These are phyloP conservation scores for Amphiprion percula DNA, from an alignment of 2,113 vertebrate species.

Conservation along the genomic window DNA sequence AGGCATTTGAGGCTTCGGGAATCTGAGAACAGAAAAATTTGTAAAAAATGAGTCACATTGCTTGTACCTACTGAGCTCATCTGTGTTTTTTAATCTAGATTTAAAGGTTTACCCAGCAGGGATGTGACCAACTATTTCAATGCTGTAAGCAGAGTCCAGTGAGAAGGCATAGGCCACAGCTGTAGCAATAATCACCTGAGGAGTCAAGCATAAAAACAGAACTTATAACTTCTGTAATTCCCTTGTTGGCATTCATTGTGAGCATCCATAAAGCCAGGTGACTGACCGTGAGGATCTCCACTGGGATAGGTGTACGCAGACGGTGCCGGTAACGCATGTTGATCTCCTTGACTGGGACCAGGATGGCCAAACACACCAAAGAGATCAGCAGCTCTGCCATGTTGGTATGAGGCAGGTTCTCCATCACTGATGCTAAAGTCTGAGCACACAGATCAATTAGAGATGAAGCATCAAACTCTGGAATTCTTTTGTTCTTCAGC, in stretches of 20 bases:
- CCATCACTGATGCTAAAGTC: constrained; percentile 90
- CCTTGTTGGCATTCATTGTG: not conserved
- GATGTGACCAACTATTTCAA: constrained; percentile 92
- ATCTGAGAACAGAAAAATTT: constrained; percentile 75
- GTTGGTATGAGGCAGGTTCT: constrained; percentile 88
- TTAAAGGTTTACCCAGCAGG: constrained; percentile 86
- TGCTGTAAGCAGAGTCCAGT: constrained; percentile 87
- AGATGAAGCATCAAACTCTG: too few relatives aligned
- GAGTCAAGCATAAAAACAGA: constrained; percentile 10
- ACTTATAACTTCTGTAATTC: not conserved
- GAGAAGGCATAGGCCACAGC: constrained; percentile 88
- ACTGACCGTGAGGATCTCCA: constrained; percentile 91
- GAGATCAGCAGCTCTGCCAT: constrained; percentile 90
- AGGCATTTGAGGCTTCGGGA: constrained; percentile 87
- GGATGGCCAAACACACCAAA: constrained; percentile 86
- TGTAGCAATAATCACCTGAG: constrained; percentile 90
- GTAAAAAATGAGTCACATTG: constrained; percentile 1
- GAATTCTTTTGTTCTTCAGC: too few relatives aligned
- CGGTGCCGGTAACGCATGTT: constrained; percentile 88
- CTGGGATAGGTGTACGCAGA: constrained; percentile 90
- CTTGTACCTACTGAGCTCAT: not conserved
- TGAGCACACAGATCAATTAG: constrained; percentile 66
- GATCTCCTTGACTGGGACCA: constrained; percentile 91
- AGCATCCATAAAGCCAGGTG: not conserved
- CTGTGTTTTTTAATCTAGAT: not conserved